Evolutionary conservation across 2,797 vertebrate species (phyloP), one percentile per base, ranked within the genome.

Genomic region (Anisognathus igniventris): DNA sequence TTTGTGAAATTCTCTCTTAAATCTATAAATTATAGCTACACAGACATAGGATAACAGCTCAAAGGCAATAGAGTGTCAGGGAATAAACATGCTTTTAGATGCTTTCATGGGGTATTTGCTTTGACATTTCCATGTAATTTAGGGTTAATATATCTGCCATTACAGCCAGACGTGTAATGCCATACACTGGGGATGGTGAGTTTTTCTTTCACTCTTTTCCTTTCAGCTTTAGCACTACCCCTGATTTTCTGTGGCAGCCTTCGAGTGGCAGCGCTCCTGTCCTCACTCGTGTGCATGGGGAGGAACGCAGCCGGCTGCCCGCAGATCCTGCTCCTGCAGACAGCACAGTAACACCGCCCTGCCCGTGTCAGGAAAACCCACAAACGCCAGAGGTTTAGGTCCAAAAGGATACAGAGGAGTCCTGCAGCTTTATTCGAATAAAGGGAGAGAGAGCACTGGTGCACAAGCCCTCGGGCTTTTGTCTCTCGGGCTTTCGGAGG

Each of bases 231-330:
- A 28, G 66, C 66, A 83, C 23, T 50, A 70, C 40, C 40, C 35
- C 73, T 64, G 28, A 77, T 91, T 94, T 95, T 88, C 77, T 65
- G 23, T 27, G 72, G 45, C 83, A 90, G 91, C 81, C 42, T 74
- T 80, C 72, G 86, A 82, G 84, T 27, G 83, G 88, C 88, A 70
- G 72, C 9, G 33, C 76, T 96, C 95, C 50, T 85, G 86, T 76
- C 62, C 56, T 95, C 93, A 72, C 64, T 56, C 44, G 92, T 14
- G 57, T 1, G 7, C 75, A 25, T 48, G 40, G 22, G 31, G n/a
- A n/a, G 86, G 83, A 51, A 89, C 12, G 23, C 70, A 85, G 85
- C 84, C 77, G 39, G 64, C 78, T 40, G 45, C 51, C 95, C 30
- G 9, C 51, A 74, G 83, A 88, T 47, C 87, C 88, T 72, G 10